phyloP scores from a whole-genome alignment of 2,797 vertebrate species.

The Eospalax fontanierii region DNA sequence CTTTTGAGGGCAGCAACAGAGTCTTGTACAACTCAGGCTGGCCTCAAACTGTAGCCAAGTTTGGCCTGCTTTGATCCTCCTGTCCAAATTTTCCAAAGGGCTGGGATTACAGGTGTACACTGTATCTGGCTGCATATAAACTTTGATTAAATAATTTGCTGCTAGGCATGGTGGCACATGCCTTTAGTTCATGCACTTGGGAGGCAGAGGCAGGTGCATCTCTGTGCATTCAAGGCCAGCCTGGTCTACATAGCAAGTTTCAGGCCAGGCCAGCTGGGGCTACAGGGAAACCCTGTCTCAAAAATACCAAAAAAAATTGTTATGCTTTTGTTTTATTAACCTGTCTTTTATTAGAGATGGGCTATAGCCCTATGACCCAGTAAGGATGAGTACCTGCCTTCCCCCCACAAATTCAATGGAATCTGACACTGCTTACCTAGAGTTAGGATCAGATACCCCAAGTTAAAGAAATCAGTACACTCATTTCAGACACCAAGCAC shows the following conservation, averaged over 20 bases:
- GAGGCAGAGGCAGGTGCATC: too few species aligned
- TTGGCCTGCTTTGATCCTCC: background rate
- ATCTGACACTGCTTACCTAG: background rate
- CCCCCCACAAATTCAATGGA: background rate
- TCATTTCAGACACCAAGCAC: background rate
- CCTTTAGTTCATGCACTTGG: too few species aligned
- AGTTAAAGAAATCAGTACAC: background rate
- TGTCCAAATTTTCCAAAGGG: too few species aligned
- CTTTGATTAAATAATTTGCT: too few species aligned
- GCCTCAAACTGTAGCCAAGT: background rate
- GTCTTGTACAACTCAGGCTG: background rate
- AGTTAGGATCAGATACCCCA: background rate
- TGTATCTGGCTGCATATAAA: background rate
- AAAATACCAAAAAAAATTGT: too few species aligned
- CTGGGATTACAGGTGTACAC: background rate
- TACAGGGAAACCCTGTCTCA: too few species aligned
- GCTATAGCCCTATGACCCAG: background rate
- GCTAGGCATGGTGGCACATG: too few species aligned
- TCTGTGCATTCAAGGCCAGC: too few species aligned
- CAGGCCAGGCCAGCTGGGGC: too few species aligned
- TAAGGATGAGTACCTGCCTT: background rate
- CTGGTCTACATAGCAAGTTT: too few species aligned
- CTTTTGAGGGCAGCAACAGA: too few species aligned
- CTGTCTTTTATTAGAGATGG: background rate
- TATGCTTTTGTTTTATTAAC: background rate